phyloP scores from a whole-genome alignment of 2,113 vertebrate species.

The Chiloscyllium plagiosum region DNA sequence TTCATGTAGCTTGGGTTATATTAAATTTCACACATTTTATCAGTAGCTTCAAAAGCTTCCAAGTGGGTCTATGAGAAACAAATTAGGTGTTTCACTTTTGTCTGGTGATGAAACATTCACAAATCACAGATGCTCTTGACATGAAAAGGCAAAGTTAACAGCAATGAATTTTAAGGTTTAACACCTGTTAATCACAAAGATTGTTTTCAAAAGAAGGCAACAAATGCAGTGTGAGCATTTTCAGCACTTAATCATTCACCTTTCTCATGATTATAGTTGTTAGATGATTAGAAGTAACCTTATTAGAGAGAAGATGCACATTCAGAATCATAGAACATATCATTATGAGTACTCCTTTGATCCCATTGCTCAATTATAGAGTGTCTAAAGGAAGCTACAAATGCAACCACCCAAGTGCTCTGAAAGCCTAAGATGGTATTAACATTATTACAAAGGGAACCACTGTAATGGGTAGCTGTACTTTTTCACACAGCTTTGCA shows the following conservation, averaged over 20 bases:
- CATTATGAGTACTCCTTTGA: conserved; percentile 26
- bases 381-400: neutral
- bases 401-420: neutral
- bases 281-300: neutral
- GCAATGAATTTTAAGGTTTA: neutral
- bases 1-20: neutral
- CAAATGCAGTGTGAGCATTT: neutral
- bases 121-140: neutral
- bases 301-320: conserved; percentile 1
- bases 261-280: conserved; percentile 17
- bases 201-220: neutral
- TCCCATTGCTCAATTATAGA: neutral
- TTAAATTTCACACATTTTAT: neutral
- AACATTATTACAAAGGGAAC: neutral
- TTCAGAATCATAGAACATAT: conserved; percentile 22
- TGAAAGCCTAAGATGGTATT: neutral
- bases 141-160: conserved; percentile 20
- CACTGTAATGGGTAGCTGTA: neutral
- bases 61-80: neutral
- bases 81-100: neutral
- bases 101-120: neutral
- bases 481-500: neutral
- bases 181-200: neutral
- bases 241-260: neutral
- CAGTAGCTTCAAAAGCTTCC: neutral